Conservation (phyloP, 1,140 invertebrate genomes). For the Drosophila burlai region DNA sequence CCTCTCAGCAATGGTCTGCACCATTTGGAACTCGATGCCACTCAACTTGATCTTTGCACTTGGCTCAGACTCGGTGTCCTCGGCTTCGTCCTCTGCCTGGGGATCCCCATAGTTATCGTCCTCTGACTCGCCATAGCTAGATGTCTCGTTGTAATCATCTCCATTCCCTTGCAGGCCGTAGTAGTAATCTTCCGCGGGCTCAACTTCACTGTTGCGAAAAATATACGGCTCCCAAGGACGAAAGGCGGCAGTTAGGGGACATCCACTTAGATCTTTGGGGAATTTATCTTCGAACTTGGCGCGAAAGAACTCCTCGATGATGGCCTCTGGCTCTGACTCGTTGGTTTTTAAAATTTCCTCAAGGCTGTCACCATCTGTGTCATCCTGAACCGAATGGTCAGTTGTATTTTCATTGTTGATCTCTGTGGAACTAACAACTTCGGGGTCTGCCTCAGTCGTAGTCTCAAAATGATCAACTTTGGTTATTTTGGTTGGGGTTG, state of each 20-base stretch:
- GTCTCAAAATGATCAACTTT: neutral
- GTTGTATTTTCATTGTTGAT: neutral
- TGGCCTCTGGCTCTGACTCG: constrained; percentile 1
- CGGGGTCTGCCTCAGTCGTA: neutral
- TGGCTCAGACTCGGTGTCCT: constrained; percentile 1
- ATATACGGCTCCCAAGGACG: constrained; percentile 82
- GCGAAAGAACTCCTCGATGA: constrained; percentile 56
- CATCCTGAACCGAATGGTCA: neutral
- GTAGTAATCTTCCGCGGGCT: constrained; percentile 31
- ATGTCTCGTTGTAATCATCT: constrained; percentile 8
- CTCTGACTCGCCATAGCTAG: constrained; percentile 23
- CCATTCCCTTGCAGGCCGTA: constrained; percentile 27
- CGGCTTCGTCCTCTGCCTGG: neutral
- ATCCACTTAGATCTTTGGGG: constrained; percentile 73
- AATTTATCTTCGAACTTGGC: constrained; percentile 74
- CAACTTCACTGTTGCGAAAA: constrained; percentile 42
- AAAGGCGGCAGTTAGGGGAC: constrained; percentile 69
- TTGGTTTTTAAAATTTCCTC: neutral
- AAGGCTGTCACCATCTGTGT: neutral
- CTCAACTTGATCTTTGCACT: constrained; percentile 26
- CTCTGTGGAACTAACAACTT: neutral
- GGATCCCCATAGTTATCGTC: constrained; percentile 18
- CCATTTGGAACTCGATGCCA: constrained; percentile 76
- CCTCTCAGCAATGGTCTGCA: constrained; percentile 73
- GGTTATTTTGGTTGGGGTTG: neutral